Evolutionary conservation across 2,797 vertebrate species (phyloP).

Genomic region (Sarcoramphus papa): DNA sequence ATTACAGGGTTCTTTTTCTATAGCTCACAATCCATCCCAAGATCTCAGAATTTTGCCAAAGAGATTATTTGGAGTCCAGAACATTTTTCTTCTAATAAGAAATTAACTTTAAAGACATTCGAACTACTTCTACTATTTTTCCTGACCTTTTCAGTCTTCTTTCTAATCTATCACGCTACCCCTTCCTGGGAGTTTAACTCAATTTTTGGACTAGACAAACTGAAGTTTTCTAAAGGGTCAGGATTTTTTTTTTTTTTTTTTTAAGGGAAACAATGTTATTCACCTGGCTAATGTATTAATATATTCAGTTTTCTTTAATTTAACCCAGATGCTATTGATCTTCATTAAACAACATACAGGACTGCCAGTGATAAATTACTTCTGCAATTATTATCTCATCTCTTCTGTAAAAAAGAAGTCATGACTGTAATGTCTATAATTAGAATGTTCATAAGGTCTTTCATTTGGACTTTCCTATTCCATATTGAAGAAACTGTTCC

Average conservation of each 20-base stretch:
- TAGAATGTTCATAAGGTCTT: not conserved
- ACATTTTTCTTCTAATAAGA: not conserved
- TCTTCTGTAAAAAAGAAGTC: not conserved
- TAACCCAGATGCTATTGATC: not conserved
- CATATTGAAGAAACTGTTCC: not conserved
- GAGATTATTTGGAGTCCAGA: not conserved
- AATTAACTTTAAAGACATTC: not conserved
- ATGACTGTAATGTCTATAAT: not conserved
- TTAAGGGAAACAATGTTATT: not conserved
- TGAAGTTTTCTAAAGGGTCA: not conserved
- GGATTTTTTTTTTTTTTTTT: not conserved
- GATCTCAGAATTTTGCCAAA: not conserved
- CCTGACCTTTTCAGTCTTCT: not conserved
- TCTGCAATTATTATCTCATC: not conserved
- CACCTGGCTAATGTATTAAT: not conserved
- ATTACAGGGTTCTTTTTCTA: not conserved
- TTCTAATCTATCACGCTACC: not conserved
- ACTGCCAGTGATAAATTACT: not conserved
- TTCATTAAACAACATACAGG: not conserved
- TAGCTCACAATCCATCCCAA: not conserved
- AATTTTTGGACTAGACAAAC: not conserved
- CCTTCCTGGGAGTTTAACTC: not conserved
- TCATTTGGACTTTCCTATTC: not conserved
- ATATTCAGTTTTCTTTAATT: not conserved
- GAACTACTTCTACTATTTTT: not conserved